Evolutionary conservation across 2,113 vertebrate species (phyloP).

Genomic region (Ictalurus furcatus): DNA sequence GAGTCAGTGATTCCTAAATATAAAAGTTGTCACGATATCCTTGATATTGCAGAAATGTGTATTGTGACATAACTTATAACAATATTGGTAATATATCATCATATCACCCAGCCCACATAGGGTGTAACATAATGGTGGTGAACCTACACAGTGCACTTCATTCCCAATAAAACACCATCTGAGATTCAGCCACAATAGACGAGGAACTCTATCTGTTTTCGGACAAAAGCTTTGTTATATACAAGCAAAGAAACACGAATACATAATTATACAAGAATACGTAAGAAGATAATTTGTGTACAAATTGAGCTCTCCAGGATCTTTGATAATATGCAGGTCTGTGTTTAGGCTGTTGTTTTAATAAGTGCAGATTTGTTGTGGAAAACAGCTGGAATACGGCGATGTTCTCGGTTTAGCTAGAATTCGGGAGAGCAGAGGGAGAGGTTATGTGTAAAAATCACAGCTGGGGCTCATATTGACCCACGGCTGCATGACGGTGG

Average conservation of each 20-base stretch:
- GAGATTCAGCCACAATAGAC: neutral
- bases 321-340: neutral
- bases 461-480: constrained; percentile 19
- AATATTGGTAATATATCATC: neutral
- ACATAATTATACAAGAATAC: neutral
- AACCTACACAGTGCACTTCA: neutral
- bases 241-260: neutral
- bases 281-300: neutral
- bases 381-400: constrained; percentile 1
- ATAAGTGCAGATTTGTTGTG: neutral
- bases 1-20: neutral
- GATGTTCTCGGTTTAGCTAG: neutral
- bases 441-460: neutral
- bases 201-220: neutral
- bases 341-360: neutral
- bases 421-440: neutral
- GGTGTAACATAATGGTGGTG: neutral
- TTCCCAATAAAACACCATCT: neutral
- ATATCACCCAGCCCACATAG: neutral
- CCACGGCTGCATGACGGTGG: neutral
- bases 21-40: neutral
- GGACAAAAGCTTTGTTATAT: neutral
- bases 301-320: neutral
- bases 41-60: neutral
- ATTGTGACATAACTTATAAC: neutral